These are phyloP conservation scores for Planiliza haematocheilus DNA, from an alignment of 2,113 vertebrate species.

Conservation along the genomic window DNA sequence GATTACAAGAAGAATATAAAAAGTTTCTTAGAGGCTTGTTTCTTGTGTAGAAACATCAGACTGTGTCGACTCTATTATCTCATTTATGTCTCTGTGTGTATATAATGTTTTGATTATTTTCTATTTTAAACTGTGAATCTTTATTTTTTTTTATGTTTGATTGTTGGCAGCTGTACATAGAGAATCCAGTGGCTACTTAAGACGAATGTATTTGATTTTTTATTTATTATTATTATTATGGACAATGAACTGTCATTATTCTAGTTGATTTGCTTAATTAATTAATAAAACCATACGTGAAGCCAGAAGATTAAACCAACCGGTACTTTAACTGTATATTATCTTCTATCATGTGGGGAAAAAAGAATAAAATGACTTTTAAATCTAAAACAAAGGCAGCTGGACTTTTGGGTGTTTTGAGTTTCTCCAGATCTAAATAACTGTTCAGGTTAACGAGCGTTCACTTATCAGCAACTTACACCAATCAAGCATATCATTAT, in stretches of 20 bases:
- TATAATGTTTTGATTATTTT: slow-evolving; percentile 2
- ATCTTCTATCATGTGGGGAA: no score
- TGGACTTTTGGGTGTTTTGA: no score
- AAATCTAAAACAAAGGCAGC: no score
- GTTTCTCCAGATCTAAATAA: no score
- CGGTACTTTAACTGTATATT: neutral
- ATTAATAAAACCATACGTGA: neutral
- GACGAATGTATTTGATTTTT: slow-evolving; percentile 33
- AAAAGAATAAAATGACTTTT: no score
- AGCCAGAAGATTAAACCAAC: no score
- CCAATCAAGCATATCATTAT: no score
- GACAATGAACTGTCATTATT: no score
- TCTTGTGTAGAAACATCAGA: neutral
- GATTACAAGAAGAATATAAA: neutral
- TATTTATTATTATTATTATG: no score
- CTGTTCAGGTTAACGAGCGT: no score
- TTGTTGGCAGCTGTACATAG: slow-evolving; percentile 9
- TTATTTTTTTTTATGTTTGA: slow-evolving; percentile 3
- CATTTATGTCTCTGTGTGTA: slow-evolving; percentile 1
- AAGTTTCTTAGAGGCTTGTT: no score
- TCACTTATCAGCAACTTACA: no score
- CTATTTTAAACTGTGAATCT: slow-evolving; percentile 32
- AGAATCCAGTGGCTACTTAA: slow-evolving; percentile 10
- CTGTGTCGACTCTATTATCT: neutral
- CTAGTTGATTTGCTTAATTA: neutral